Conservation (phyloP, 2,888 invertebrate genomes). For the Eurytoma adleriae region DNA sequence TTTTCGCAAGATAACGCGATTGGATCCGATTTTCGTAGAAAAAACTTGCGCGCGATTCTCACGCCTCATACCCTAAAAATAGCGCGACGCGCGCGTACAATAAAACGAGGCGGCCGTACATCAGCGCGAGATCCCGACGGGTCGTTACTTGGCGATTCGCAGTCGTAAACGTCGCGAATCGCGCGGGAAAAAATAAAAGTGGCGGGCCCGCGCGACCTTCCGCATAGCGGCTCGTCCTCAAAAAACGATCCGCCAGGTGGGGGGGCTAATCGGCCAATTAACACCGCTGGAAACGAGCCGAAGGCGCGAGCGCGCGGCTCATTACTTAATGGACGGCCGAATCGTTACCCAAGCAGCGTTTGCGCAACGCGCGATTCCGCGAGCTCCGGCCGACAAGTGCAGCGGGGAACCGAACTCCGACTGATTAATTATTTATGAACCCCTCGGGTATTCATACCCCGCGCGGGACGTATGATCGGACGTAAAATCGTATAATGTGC, state of each 20-base stretch:
- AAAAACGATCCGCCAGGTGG: neutral
- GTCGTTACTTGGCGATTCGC: neutral
- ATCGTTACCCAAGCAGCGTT: constrained; percentile 3
- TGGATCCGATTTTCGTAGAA: too few relatives aligned
- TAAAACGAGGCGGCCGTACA: too few relatives aligned
- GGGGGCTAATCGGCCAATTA: neutral
- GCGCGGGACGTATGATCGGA: neutral
- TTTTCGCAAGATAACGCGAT: too few relatives aligned
- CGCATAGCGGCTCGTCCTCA: constrained; percentile 17
- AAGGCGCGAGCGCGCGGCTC: constrained; percentile 6
- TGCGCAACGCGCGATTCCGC: neutral
- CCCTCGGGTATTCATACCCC: constrained; percentile 20
- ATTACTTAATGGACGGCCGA: constrained; percentile 33
- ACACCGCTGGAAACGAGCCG: neutral
- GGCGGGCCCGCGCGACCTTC: neutral
- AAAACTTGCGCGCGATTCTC: too few relatives aligned
- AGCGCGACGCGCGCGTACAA: too few relatives aligned
- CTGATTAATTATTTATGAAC: constrained; percentile 53
- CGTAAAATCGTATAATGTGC: constrained; percentile 10
- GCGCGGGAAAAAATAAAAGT: neutral
- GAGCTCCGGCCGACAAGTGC: constrained; percentile 19
- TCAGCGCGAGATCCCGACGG: too few relatives aligned
- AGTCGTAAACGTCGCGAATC: neutral
- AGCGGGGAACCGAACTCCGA: neutral
- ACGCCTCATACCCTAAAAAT: too few relatives aligned